Conservation (phyloP, 2,797 vertebrate genomes). For the Philypnodon macrostomus region DNA sequence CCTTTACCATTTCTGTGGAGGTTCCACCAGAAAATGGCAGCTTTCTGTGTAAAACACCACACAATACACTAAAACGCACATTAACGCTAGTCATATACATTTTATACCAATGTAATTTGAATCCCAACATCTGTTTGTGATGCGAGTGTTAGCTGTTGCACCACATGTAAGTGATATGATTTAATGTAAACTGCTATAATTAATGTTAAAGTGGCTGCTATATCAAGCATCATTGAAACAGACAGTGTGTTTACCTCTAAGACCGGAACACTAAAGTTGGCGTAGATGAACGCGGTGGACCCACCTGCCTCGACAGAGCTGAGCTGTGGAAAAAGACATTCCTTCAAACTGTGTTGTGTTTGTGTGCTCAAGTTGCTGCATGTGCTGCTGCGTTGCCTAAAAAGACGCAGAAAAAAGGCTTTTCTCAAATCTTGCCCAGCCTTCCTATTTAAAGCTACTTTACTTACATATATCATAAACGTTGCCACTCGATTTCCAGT, state of each 20-base stretch:
- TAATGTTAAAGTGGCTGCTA: neutral
- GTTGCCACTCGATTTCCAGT: conserved; percentile 93
- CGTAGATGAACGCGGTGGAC: conserved; percentile 89
- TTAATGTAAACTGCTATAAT: neutral
- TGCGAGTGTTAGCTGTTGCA: conserved; percentile 32
- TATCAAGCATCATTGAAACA: neutral
- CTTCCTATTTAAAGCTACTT: conserved; percentile 2
- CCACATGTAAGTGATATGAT: conserved; percentile 1
- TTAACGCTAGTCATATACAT: neutral
- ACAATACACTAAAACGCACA: neutral
- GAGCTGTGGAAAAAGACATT: conserved; percentile 79
- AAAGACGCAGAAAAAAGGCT: conserved; percentile 17
- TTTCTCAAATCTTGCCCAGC: neutral
- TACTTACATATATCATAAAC: conserved; percentile 95
- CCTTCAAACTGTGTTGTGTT: conserved; percentile 48
- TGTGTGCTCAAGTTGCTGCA: conserved; percentile 18
- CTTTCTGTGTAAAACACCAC: conserved; percentile 75
- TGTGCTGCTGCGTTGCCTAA: conserved; percentile 18
- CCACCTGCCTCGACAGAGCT: conserved; percentile 90
- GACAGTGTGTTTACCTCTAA: conserved; percentile 79
- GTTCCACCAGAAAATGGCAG: conserved; percentile 97
- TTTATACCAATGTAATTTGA: too few relatives aligned
- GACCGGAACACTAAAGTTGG: conserved; percentile 89
- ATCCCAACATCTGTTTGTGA: too few relatives aligned
- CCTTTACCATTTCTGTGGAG: conserved; percentile 85